phyloP scores from a whole-genome alignment of 2,113 vertebrate species.

The Phylloscopus whistleri region DNA sequence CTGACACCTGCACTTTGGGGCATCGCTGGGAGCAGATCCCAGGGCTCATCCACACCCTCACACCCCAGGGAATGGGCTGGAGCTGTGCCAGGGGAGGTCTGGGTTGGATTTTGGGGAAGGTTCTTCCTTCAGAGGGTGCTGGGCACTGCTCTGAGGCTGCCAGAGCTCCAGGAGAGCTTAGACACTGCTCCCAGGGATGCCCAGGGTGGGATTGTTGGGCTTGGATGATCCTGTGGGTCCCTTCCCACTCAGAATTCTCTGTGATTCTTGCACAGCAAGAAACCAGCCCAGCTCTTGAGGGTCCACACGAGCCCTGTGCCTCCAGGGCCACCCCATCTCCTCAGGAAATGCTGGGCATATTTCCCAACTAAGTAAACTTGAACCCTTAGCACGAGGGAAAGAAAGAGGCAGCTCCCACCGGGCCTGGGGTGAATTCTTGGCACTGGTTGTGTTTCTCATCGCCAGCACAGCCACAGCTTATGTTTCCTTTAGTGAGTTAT shows the following conservation, averaged over 20 bases:
- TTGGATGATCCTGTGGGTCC: not conserved
- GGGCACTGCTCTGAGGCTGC: not conserved
- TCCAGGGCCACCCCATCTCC: not conserved
- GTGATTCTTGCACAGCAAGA: not conserved
- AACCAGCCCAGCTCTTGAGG: not conserved
- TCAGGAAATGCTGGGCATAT: constrained; percentile 25
- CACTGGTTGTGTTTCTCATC: constrained; percentile 3
- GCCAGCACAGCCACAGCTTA: constrained; percentile 51
- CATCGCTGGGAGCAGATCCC: not conserved
- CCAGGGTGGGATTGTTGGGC: not conserved
- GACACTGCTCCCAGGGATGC: not conserved
- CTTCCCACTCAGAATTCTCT: not conserved
- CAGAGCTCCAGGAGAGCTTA: not conserved
- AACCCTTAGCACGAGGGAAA: not conserved
- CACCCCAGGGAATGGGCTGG: not conserved
- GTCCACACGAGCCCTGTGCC: fast-evolving
- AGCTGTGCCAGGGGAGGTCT: fast-evolving
- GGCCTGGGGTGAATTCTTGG: constrained; percentile 44
- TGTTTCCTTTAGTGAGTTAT: constrained; percentile 72
- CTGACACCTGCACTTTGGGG: not conserved
- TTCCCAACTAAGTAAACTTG: constrained; percentile 32
- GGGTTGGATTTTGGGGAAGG: not conserved
- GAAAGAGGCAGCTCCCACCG: constrained; percentile 14
- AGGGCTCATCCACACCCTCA: not conserved
- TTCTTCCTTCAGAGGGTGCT: not conserved